A percentile compares a stretch with the other conserved stretches of the same genome.
These are phyloP conservation scores for Orchesella flavescens DNA, from an alignment of 2,888 invertebrate genomes.

Conservation along the genomic window DNA sequence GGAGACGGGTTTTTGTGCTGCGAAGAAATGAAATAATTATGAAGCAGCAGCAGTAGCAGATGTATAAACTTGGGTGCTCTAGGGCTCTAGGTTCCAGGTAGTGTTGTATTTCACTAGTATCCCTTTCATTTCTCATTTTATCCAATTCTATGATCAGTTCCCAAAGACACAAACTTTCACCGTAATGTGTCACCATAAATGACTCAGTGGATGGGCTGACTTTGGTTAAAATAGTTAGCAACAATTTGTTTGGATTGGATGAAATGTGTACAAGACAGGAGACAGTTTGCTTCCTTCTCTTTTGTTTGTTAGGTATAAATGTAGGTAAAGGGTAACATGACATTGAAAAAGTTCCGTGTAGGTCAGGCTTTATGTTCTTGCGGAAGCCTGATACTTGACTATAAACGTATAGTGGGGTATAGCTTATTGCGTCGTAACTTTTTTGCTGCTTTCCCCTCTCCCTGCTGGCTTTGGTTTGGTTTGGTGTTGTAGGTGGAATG, in stretches of 20 bases:
- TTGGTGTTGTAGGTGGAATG: not conserved
- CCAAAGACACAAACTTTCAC: too few relatives aligned
- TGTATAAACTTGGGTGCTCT: too few relatives aligned
- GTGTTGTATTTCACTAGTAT: too few relatives aligned
- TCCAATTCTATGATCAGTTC: too few relatives aligned
- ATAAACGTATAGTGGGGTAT: not conserved
- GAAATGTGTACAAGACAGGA: not conserved
- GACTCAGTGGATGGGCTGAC: too few relatives aligned
- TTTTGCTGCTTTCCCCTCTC: conserved; percentile 20
- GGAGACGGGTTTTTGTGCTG: too few relatives aligned
- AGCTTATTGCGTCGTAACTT: conserved; percentile 54
- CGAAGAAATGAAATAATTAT: too few relatives aligned
- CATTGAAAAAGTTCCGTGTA: conserved; percentile 57
- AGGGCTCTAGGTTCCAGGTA: too few relatives aligned
- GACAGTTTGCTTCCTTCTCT: not conserved
- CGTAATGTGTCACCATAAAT: too few relatives aligned
- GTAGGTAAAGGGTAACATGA: conserved; percentile 49
- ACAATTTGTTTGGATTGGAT: not conserved
- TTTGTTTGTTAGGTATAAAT: not conserved
- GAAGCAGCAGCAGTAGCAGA: too few relatives aligned
- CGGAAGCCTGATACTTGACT: not conserved
- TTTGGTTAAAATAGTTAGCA: too few relatives aligned
- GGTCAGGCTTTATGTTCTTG: conserved; percentile 27
- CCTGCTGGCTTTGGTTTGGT: not conserved
- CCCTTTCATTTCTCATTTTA: too few relatives aligned